These are phyloP conservation scores for Cettia cetti DNA, from an alignment of 2,113 vertebrate genomes.

Conservation along the genomic window DNA sequence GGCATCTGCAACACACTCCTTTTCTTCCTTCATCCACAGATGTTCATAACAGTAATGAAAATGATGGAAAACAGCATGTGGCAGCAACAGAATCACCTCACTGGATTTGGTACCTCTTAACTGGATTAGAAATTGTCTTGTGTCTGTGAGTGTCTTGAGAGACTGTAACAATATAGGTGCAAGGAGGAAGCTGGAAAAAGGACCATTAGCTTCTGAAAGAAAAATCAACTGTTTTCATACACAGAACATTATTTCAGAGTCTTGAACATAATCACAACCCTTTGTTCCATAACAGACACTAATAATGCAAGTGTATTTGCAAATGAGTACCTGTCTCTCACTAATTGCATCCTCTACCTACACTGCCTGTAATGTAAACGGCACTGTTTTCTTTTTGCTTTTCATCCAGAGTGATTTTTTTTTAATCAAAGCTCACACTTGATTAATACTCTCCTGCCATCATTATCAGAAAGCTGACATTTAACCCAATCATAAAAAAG, in stretches of 20 bases:
- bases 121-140: not conserved
- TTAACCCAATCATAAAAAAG: constrained; percentile 40
- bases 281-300: not conserved
- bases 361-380: not conserved
- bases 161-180: not conserved
- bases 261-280: not conserved
- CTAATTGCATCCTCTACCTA: not conserved
- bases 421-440: constrained; percentile 26
- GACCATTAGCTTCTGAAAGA: not conserved
- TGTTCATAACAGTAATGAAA: not conserved
- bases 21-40: not conserved
- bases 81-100: not conserved
- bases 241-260: not conserved
- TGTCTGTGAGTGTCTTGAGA: not conserved
- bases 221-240: not conserved
- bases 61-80: not conserved
- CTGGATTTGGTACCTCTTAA: not conserved
- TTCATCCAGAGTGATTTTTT: not conserved
- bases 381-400: not conserved
- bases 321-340: not conserved
- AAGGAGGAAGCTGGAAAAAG: not conserved
- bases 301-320: not conserved
- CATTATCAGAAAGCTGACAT: constrained; percentile 33
- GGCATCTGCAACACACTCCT: not conserved
- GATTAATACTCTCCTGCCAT: constrained; percentile 20